Conservation (phyloP, 2,888 invertebrate genomes). For the Agriotes lineatus region DNA sequence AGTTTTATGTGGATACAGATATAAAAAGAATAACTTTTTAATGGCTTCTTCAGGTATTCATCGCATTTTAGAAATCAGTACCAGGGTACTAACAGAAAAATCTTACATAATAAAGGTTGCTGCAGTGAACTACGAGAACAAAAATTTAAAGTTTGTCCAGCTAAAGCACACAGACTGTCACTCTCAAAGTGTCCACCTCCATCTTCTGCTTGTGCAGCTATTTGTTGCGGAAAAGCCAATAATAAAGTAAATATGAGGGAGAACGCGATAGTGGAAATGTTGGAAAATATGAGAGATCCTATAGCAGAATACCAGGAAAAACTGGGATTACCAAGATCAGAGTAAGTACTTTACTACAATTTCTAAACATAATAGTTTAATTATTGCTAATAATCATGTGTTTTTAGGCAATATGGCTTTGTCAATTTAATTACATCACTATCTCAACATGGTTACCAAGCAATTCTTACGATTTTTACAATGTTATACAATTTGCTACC, state of each 20-base stretch:
- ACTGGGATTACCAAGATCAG: slow-evolving; percentile 57
- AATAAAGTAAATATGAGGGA: too few relatives aligned
- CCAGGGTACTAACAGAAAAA: not conserved
- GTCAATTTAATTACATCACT: slow-evolving; percentile 58
- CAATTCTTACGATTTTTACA: slow-evolving; percentile 57
- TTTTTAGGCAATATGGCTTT: slow-evolving; percentile 60
- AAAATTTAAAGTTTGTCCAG: too few relatives aligned
- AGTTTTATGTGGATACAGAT: too few relatives aligned
- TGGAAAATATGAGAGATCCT: slow-evolving; percentile 56
- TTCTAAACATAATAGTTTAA: too few relatives aligned
- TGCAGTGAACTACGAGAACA: too few relatives aligned
- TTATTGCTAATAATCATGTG: too few relatives aligned
- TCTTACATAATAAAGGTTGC: not conserved
- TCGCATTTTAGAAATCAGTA: not conserved
- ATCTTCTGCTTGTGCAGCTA: not conserved
- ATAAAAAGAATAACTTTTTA: too few relatives aligned
- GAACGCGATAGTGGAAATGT: slow-evolving; percentile 8
- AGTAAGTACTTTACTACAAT: too few relatives aligned
- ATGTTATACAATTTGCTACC: slow-evolving; percentile 53
- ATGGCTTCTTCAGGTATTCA: not conserved
- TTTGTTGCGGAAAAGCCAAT: not conserved
- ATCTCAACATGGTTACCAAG: slow-evolving; percentile 58
- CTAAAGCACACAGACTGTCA: too few relatives aligned
- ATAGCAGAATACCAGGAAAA: slow-evolving; percentile 61
- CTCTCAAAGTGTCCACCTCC: not conserved